Conservation (phyloP, 2,113 vertebrate species). For the Ptilonorhynchus violaceus region DNA sequence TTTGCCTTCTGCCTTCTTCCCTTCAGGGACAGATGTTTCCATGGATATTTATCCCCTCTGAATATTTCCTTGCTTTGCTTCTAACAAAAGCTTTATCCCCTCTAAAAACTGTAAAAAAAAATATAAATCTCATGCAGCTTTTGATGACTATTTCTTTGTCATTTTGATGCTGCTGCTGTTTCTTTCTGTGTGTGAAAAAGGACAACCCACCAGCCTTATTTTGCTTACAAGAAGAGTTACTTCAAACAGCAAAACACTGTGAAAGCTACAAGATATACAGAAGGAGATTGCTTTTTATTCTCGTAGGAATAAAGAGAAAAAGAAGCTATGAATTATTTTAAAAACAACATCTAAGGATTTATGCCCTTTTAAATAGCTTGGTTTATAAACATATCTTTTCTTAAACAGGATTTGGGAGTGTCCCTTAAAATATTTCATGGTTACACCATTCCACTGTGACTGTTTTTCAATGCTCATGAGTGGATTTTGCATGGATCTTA, state of each 20-base stretch:
- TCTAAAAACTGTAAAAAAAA: neutral
- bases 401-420: neutral
- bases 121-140: neutral
- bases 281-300: neutral
- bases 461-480: neutral
- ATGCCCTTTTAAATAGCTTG: neutral
- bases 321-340: neutral
- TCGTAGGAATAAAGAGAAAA: neutral
- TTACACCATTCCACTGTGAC: neutral
- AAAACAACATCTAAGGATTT: neutral
- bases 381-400: neutral
- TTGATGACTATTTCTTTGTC: neutral
- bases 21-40: neutral
- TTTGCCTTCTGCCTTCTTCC: neutral
- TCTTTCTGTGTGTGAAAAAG: neutral
- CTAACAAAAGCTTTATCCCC: neutral
- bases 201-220: neutral
- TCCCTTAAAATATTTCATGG: neutral
- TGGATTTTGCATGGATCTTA: constrained; percentile 5
- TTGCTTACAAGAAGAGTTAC: neutral
- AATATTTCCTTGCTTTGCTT: neutral
- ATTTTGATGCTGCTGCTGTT: neutral
- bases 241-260: neutral
- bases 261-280: neutral
- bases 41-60: neutral